Percentiles rank a stretch among this genome's conserved stretches.
Evolutionary conservation across 2,113 vertebrate genomes (phyloP).

Genomic region (Eulacestoma nigropectus): DNA sequence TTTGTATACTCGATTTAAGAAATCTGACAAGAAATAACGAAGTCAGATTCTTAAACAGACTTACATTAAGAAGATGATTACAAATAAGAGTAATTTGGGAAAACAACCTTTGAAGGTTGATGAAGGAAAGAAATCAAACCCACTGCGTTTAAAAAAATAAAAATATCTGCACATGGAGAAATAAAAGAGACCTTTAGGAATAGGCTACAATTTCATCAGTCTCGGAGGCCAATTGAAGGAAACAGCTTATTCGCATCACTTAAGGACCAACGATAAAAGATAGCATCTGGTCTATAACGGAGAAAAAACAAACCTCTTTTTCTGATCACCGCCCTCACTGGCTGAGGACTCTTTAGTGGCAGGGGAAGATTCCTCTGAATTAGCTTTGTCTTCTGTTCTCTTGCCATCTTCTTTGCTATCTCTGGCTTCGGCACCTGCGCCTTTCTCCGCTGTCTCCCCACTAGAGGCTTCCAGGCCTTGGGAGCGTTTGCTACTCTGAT

Average conservation of each 20-base stretch:
- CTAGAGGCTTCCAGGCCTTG: constrained; percentile 77
- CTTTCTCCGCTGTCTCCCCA: constrained; percentile 74
- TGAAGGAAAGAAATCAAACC: constrained; percentile 57
- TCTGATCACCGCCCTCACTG: constrained; percentile 98
- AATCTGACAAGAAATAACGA: constrained; percentile 65
- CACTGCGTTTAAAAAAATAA: constrained; percentile 12
- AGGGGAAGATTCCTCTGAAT: constrained; percentile 77
- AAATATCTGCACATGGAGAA: constrained; percentile 56
- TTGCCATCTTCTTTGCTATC: constrained; percentile 82
- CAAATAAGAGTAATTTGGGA: constrained; percentile 61
- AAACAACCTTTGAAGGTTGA: constrained; percentile 70
- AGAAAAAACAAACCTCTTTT: constrained; percentile 99
- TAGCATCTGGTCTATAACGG: constrained; percentile 97
- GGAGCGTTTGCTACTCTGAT: constrained; percentile 84
- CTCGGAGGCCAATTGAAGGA: constrained; percentile 70
- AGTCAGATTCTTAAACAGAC: constrained; percentile 66
- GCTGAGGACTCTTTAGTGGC: constrained; percentile 94
- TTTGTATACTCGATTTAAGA: constrained; percentile 46
- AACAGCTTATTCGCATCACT: constrained; percentile 68
- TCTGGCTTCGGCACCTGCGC: constrained; percentile 74
- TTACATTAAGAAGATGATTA: constrained; percentile 49
- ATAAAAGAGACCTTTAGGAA: constrained; percentile 58
- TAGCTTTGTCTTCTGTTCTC: constrained; percentile 85
- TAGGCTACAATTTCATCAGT: constrained; percentile 59
- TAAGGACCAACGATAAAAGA: constrained; percentile 90